These are phyloP conservation scores for Ochotona princeps DNA, from an alignment of 2,113 vertebrate species.

Conservation along the genomic window DNA sequence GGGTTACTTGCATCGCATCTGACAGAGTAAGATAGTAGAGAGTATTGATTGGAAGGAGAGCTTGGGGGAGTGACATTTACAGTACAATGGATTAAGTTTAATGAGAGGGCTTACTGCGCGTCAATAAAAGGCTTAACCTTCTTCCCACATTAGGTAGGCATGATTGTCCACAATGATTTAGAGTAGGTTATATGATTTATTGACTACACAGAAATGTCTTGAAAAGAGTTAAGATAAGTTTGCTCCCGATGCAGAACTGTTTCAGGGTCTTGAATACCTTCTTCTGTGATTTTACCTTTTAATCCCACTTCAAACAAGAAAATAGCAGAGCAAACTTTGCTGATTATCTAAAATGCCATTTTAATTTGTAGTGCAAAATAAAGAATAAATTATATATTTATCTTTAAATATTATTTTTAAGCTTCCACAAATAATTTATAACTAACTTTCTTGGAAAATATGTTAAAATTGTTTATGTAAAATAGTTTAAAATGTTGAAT, in stretches of 20 bases:
- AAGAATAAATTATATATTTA: background rate
- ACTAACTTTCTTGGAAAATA: background rate
- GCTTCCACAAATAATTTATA: background rate
- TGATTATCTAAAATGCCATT: background rate
- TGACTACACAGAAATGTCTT: constrained; percentile 61
- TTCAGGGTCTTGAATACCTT: constrained; percentile 11
- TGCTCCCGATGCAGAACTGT: constrained; percentile 16
- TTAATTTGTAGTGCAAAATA: background rate
- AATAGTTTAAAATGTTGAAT: constrained; percentile 34
- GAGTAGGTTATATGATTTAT: constrained; percentile 79
- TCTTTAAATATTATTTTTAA: constrained; percentile 2
- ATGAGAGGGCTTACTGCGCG: constrained; percentile 71
- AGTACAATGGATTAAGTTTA: constrained; percentile 74
- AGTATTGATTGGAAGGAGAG: constrained; percentile 76
- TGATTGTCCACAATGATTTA: constrained; percentile 79
- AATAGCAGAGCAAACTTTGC: background rate
- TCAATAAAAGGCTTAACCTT: constrained; percentile 76
- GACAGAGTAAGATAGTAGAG: constrained; percentile 61
- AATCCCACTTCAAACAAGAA: background rate
- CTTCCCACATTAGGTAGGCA: constrained; percentile 52
- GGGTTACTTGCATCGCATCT: constrained; percentile 71
- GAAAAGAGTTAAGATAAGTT: constrained; percentile 65
- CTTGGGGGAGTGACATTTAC: constrained; percentile 76
- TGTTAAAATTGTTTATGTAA: background rate
- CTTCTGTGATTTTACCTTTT: constrained; percentile 39